phyloP scores from a whole-genome alignment of 2,888 invertebrate species.

The Dolichopus griseipennis region DNA sequence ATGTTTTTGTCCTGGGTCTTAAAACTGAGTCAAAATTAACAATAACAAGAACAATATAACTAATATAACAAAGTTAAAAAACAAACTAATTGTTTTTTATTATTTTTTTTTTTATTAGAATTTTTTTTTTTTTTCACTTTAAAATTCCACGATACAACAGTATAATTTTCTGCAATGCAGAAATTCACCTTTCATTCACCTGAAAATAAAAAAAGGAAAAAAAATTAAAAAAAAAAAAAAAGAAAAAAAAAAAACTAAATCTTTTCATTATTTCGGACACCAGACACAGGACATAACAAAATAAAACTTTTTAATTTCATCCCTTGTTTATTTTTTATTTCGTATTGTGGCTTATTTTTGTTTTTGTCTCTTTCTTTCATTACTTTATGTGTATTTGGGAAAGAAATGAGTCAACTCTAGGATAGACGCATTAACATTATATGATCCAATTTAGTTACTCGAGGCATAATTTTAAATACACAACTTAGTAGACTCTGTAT shows the following conservation, averaged over 20 bases:
- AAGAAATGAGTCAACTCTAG: too few relatives aligned
- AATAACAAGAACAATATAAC: not conserved
- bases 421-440: too few relatives aligned
- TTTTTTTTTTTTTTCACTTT: not conserved
- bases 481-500: too few relatives aligned
- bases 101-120: not conserved
- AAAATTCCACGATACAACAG: not conserved
- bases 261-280: not conserved
- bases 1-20: too few relatives aligned
- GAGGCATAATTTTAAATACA: too few relatives aligned
- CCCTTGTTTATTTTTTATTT: too few relatives aligned
- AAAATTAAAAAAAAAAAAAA: too few relatives aligned
- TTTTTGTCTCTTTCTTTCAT: too few relatives aligned
- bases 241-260: not conserved
- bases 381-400: too few relatives aligned
- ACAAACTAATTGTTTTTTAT: not conserved
- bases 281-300: not conserved
- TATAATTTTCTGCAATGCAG: conserved; percentile 4
- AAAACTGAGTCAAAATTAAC: not conserved
- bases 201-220: not conserved
- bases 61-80: not conserved
- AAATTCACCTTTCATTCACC: conserved; percentile 4
- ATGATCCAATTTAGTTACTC: too few relatives aligned
- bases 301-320: not conserved
- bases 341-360: too few relatives aligned